phyloP scores from a whole-genome alignment of 2,888 invertebrate genomes.

The Orgyia antiqua region DNA sequence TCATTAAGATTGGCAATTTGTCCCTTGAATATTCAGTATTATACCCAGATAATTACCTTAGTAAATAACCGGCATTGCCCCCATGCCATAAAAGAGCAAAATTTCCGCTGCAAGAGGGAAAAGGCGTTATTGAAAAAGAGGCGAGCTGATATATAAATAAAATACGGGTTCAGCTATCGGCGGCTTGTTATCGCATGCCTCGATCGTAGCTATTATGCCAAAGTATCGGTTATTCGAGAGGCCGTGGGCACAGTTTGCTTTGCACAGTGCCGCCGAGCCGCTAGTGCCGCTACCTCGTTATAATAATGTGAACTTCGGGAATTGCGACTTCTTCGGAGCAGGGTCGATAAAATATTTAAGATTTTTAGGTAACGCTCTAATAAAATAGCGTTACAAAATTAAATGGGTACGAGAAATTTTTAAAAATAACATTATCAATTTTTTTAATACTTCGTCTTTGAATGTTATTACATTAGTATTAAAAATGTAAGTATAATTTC shows the following conservation, averaged over 20 bases:
- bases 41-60: constrained; percentile 64
- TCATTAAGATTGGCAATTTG: constrained; percentile 56
- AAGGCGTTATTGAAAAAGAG: constrained; percentile 77
- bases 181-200: constrained; percentile 78
- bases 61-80: constrained; percentile 69
- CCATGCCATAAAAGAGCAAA: constrained; percentile 70
- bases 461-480: too few relatives aligned
- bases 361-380: constrained; percentile 22
- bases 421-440: constrained; percentile 11
- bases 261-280: constrained; percentile 59
- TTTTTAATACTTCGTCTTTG: not conserved
- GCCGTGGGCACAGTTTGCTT: constrained; percentile 73
- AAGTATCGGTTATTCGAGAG: constrained; percentile 70
- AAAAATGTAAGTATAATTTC: too few relatives aligned
- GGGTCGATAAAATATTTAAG: constrained; percentile 40
- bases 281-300: constrained; percentile 66
- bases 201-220: constrained; percentile 68
- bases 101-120: constrained; percentile 67
- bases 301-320: constrained; percentile 77
- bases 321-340: constrained; percentile 67
- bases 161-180: constrained; percentile 78
- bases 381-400: constrained; percentile 20
- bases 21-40: constrained; percentile 60
- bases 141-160: constrained; percentile 76
- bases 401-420: constrained; percentile 18